A percentile compares a stretch with the other conserved stretches of the same genome.
These are phyloP conservation scores for Cinclus cinclus DNA, from an alignment of 2,113 vertebrate genomes.

Conservation along the genomic window DNA sequence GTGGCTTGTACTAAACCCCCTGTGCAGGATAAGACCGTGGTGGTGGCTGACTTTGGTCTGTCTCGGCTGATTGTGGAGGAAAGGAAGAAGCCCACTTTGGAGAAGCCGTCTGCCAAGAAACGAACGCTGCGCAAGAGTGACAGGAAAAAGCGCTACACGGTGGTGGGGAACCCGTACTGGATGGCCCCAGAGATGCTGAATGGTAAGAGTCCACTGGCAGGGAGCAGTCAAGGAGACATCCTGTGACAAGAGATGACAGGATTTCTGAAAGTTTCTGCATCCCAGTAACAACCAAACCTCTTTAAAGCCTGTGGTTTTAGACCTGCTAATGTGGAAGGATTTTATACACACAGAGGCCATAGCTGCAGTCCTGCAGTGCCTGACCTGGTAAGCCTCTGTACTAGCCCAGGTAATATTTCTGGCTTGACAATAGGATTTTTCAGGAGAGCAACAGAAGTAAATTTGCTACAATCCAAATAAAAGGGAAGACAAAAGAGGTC, in stretches of 20 bases:
- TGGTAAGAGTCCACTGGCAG: constrained; percentile 73
- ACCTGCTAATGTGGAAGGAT: neutral
- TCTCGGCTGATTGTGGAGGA: constrained; percentile 92
- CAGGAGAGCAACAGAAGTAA: neutral
- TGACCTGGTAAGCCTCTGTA: neutral
- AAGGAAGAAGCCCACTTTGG: constrained; percentile 82
- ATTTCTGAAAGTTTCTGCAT: neutral
- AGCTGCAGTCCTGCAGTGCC: neutral
- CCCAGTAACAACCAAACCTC: neutral
- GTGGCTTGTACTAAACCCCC: neutral
- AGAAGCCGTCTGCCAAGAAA: constrained; percentile 87
- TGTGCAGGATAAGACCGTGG: constrained; percentile 90
- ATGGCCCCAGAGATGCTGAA: constrained; percentile 99
- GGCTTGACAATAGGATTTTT: neutral
- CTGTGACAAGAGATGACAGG: neutral
- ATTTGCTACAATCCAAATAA: neutral
- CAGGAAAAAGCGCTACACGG: constrained; percentile 94
- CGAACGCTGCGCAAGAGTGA: constrained; percentile 85
- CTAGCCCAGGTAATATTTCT: neutral
- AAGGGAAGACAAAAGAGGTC: neutral
- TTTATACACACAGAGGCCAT: neutral
- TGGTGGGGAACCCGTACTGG: constrained; percentile 98
- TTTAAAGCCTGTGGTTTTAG: neutral
- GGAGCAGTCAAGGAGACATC: neutral
- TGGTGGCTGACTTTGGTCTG: constrained; percentile 94